These are phyloP conservation scores for Lucilia sericata DNA, from an alignment of 1,140 invertebrate species.

Conservation along the genomic window DNA sequence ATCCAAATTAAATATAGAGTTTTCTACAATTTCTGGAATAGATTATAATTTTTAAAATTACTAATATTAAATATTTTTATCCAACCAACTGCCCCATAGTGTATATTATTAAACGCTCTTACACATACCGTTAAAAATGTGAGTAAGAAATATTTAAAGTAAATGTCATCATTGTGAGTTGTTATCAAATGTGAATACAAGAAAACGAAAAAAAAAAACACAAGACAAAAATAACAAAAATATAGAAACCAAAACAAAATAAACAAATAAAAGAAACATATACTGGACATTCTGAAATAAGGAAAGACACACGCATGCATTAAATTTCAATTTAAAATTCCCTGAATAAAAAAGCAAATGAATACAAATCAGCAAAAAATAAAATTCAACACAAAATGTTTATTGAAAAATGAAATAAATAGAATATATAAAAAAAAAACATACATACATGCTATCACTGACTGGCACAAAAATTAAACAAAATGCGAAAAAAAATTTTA, in stretches of 20 bases:
- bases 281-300: not conserved
- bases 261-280: not conserved
- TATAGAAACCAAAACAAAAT: not conserved
- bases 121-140: not conserved
- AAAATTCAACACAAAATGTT: not conserved
- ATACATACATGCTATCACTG: not conserved
- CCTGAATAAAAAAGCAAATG: not conserved
- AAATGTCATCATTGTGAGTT: conserved; percentile 8
- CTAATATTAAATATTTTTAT: no score
- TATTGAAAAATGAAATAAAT: conserved; percentile 17
- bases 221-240: not conserved
- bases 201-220: not conserved
- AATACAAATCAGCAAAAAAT: not conserved
- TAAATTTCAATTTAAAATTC: not conserved
- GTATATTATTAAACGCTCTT: not conserved
- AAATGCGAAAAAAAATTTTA: not conserved
- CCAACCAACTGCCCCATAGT: not conserved
- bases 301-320: not conserved
- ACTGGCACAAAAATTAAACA: conserved; percentile 7
- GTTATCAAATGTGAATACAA: conserved; percentile 3
- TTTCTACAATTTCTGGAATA: no score
- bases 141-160: not conserved
- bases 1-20: no score
- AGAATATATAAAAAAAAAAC: not conserved
- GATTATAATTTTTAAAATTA: no score